Percentiles rank a stretch among this genome's conserved stretches.
Conservation (phyloP, 1,140 invertebrate species). For the Plutomurus gul region DNA sequence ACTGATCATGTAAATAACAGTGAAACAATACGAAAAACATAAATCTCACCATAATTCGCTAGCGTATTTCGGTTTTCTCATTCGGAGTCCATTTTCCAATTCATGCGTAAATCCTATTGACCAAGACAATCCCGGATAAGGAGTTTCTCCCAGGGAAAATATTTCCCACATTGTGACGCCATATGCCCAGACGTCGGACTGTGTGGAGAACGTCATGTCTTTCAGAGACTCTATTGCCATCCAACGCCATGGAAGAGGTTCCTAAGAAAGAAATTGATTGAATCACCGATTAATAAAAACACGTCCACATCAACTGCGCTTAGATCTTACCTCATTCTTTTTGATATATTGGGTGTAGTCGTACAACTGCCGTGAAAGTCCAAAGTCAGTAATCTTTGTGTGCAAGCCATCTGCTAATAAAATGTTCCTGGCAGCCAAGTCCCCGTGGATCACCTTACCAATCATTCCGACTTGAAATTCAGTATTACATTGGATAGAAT, state of each 20-base stretch:
- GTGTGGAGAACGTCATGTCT: constrained; percentile 58
- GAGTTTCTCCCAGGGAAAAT: constrained; percentile 57
- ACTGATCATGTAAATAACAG: too few species aligned
- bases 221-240: constrained; percentile 59
- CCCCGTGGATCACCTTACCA: background rate
- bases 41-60: background rate
- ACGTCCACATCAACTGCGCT: background rate
- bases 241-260: background rate
- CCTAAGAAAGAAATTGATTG: background rate
- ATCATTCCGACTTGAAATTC: background rate
- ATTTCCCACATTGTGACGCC: constrained; percentile 60
- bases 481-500: background rate
- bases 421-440: constrained; percentile 53
- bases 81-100: constrained; percentile 59
- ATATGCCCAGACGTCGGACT: constrained; percentile 61
- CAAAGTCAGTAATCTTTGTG: constrained; percentile 59
- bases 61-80: constrained; percentile 57
- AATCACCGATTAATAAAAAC: background rate
- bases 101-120: background rate
- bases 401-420: background rate
- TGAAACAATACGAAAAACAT: too few species aligned
- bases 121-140: background rate
- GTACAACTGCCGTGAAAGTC: constrained; percentile 58
- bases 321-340: background rate
- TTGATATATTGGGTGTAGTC: background rate